Evolutionary conservation across 2,113 vertebrate species (phyloP), one percentile per base, ranked within the genome.

Genomic region (Himantopus leucocephalus): DNA sequence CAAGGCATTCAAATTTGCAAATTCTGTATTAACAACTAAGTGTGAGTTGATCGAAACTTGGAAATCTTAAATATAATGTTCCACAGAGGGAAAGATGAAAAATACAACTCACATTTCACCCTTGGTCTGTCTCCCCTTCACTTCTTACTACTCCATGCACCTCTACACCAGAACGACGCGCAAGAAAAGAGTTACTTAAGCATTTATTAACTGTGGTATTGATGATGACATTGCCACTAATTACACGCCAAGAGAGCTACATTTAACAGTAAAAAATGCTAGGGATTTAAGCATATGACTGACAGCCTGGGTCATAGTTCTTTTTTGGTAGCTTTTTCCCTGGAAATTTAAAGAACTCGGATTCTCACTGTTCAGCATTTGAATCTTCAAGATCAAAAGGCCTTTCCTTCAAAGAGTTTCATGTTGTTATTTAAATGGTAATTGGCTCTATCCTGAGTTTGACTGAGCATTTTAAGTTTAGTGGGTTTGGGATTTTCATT

Each of bases 371-470:
- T 95, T 97, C 90, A 88, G 89, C 60, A 75, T 96, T 96, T 92
- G 95, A 96, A 90, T 97, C 62, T 72, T 93, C 0, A 6, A 97
- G 91, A 96, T 98, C 93, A 98, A 97, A 98, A 97, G 92, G 45
- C 76, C 66, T 77, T 95, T 94, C 63, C 77, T 97, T 98, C 97
- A 97, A 97, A 98, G 95, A 93, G 79, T 62, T 97, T 96, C 68
- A 75, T 97, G 92, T 96, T 97, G 90, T 96, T 96, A 96, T 97
- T 97, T 98, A 97, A 98, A 97, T 97, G 91, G 91, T 97, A 98
- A 97, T 98, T 91, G 84, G 55, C 89, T 97, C 90, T 85, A 85
- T 94, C 79, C 64, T 95, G 39, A 35, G 35, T 95, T 97, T 62
- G 52, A 92, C 92, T 96, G 87, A 90, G 92, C 68, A 94, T 94